A percentile compares a stretch with the other conserved stretches of the same genome.
Evolutionary conservation across 2,888 invertebrate species (phyloP).

Genomic region (Pollenia angustigena): DNA sequence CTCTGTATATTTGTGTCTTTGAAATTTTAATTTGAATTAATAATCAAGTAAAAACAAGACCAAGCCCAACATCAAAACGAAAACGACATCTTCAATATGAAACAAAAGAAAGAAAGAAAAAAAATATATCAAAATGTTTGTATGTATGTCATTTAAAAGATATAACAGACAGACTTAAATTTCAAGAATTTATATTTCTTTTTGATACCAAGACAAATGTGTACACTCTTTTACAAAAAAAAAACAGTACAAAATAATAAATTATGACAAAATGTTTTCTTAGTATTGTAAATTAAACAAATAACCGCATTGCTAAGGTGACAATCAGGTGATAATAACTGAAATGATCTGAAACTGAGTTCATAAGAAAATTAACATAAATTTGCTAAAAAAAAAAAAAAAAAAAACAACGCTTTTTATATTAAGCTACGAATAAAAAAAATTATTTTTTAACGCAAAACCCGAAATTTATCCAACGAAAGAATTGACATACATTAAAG

Average conservation of each 20-base stretch:
- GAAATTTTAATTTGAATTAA: slow-evolving; percentile 9
- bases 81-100: neutral
- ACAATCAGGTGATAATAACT: slow-evolving; percentile 6
- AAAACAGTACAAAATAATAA: neutral
- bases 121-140: neutral
- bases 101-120: neutral
- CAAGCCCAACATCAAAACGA: slow-evolving; percentile 7
- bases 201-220: slow-evolving; percentile 12
- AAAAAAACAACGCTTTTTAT: neutral
- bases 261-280: neutral
- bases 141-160: neutral
- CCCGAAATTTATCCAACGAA: neutral
- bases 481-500: neutral
- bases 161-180: neutral
- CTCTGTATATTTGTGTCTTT: neutral
- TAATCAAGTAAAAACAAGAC: neutral
- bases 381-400: slow-evolving; percentile 39
- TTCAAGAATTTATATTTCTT: neutral
- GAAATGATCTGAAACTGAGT: slow-evolving; percentile 33
- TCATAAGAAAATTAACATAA: slow-evolving; percentile 53
- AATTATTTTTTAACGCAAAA: neutral
- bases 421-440: neutral
- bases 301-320: slow-evolving; percentile 1
- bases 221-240: neutral
- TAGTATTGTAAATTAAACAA: slow-evolving; percentile 11